These are phyloP conservation scores for Schizothorax lantsangensis DNA, from an alignment of 2,797 vertebrate genomes.

Conservation along the genomic window DNA sequence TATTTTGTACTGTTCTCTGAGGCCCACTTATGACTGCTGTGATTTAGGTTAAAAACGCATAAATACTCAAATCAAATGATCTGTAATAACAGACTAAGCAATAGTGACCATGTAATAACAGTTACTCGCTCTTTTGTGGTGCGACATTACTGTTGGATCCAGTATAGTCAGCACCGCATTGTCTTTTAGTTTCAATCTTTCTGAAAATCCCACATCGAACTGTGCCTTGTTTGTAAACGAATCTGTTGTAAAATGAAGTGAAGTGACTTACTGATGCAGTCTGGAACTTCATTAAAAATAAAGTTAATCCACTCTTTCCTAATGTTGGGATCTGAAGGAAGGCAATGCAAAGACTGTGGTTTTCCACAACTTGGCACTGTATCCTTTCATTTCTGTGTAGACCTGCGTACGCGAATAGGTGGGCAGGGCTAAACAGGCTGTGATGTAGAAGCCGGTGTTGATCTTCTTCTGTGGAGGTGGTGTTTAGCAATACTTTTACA, in stretches of 20 bases:
- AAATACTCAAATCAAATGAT: not conserved
- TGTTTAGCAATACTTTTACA: not conserved
- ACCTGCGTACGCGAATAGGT: not conserved
- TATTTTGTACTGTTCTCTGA: too few relatives aligned
- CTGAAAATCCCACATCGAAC: not conserved
- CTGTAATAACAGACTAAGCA: not conserved
- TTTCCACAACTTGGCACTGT: too few relatives aligned
- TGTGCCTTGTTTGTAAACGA: not conserved
- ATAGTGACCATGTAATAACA: not conserved
- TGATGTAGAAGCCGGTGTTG: not conserved
- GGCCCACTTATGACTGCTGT: too few relatives aligned
- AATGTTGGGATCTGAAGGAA: too few relatives aligned
- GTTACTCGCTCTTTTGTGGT: not conserved
- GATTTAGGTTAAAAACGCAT: not conserved
- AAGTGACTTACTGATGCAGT: not conserved
- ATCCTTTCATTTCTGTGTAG: too few relatives aligned
- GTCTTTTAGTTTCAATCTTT: too few relatives aligned
- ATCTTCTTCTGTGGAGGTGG: not conserved
- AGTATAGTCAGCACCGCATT: too few relatives aligned
- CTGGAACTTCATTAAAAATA: not conserved
- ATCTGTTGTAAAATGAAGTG: not conserved
- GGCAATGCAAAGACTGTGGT: too few relatives aligned
- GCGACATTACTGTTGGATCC: too few relatives aligned
- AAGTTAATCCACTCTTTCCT: too few relatives aligned
- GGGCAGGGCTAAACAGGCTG: not conserved